Conservation (phyloP, 2,888 invertebrate genomes). For the Temnothorax ravouxi region DNA sequence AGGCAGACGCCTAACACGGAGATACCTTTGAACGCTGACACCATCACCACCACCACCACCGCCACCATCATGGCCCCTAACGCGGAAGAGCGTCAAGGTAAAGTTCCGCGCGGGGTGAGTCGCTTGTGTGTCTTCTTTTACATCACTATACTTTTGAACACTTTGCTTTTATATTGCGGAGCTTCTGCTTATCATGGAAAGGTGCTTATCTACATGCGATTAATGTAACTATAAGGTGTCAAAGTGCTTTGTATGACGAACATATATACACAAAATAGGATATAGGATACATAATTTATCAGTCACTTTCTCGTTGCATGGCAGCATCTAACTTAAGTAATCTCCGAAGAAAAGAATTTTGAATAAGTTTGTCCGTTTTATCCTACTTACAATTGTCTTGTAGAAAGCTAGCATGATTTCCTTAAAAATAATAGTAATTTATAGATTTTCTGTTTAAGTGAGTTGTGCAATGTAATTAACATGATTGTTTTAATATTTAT, state of each 20-base stretch:
- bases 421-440: neutral
- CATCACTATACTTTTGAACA: neutral
- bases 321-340: neutral
- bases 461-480: slow-evolving; percentile 2
- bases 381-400: neutral
- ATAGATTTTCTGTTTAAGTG: neutral
- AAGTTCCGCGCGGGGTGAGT: slow-evolving; percentile 7
- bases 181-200: neutral
- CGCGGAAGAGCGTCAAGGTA: slow-evolving; percentile 87
- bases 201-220: neutral
- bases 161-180: neutral
- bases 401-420: neutral
- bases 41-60: slow-evolving; percentile 82
- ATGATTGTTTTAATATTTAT: neutral
- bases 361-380: neutral
- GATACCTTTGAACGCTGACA: slow-evolving; percentile 85
- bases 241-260: neutral
- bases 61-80: slow-evolving; percentile 87
- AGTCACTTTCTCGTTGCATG: neutral
- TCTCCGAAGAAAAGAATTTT: neutral
- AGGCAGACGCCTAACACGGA: slow-evolving; percentile 86
- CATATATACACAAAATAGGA: neutral
- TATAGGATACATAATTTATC: neutral
- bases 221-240: neutral
- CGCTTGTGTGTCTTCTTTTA: neutral